A percentile compares a stretch with the other conserved stretches of the same genome.
phyloP scores from a whole-genome alignment of 2,888 invertebrate genomes.

The Chymomyza procnemis region DNA sequence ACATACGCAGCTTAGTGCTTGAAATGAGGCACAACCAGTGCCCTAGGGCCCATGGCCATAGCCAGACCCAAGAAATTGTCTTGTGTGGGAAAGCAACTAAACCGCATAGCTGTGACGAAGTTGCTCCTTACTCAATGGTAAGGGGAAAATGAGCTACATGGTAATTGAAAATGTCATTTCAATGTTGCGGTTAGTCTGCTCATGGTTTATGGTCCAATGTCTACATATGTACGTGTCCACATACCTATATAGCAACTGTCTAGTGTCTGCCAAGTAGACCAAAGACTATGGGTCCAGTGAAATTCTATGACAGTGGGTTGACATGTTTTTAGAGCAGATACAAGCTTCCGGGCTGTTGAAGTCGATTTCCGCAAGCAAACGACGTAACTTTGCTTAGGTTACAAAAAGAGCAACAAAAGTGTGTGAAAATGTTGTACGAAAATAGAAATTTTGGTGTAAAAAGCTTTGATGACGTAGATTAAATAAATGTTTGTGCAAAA shows the following conservation, averaged over 20 bases:
- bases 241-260: too few species aligned
- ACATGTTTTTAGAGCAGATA: not conserved
- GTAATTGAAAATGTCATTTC: conserved; percentile 61
- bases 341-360: conserved; percentile 24
- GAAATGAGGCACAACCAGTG: conserved; percentile 1
- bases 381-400: not conserved
- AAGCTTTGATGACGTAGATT: conserved; percentile 21
- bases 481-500: conserved; percentile 44
- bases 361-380: not conserved
- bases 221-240: too few species aligned
- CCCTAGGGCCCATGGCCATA: not conserved
- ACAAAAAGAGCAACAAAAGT: not conserved
- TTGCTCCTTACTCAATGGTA: not conserved
- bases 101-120: not conserved
- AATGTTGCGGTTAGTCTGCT: conserved; percentile 44
- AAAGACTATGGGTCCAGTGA: not conserved
- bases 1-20: conserved; percentile 38
- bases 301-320: not conserved
- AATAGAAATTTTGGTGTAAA: not conserved
- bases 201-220: not conserved
- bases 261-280: not conserved
- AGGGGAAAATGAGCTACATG: not conserved
- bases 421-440: not conserved
- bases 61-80: not conserved
- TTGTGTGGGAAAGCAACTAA: not conserved